Percentiles rank a stretch among this genome's conserved stretches.
Conservation (phyloP, 2,888 invertebrate genomes). For the Cyclophora albipunctata region DNA sequence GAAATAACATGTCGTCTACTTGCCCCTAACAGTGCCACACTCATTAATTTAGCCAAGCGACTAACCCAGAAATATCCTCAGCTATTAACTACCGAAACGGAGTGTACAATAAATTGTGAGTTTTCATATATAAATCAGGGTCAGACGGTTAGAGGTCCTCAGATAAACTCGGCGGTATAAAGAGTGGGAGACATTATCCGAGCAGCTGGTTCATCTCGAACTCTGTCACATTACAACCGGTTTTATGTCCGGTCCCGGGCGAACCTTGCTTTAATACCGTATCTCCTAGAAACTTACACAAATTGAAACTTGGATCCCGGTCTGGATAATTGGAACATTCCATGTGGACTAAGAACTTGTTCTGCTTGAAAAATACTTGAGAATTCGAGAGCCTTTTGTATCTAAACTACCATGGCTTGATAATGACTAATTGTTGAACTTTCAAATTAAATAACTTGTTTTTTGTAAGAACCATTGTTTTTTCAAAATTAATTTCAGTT, state of each 20-base stretch:
- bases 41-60: constrained; percentile 55
- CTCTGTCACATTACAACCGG: constrained; percentile 54
- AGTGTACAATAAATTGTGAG: constrained; percentile 53
- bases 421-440: no score
- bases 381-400: not conserved
- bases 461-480: no score
- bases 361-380: constrained; percentile 16
- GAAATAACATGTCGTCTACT: constrained; percentile 37
- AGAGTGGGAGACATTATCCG: constrained; percentile 46
- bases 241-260: constrained; percentile 38
- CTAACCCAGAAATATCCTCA: constrained; percentile 48
- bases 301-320: constrained; percentile 41
- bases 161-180: constrained; percentile 53
- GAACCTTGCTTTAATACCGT: constrained; percentile 33
- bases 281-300: constrained; percentile 39
- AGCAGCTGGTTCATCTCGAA: constrained; percentile 50
- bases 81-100: constrained; percentile 54
- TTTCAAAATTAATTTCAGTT: no score
- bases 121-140: constrained; percentile 64
- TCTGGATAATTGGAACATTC: constrained; percentile 37
- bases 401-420: no score
- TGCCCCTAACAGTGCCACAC: constrained; percentile 34
- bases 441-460: no score
- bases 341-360: constrained; percentile 26
- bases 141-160: constrained; percentile 46